Evolutionary conservation across 2,888 invertebrate species (phyloP).

Genomic region (Pterostichus madidus): DNA sequence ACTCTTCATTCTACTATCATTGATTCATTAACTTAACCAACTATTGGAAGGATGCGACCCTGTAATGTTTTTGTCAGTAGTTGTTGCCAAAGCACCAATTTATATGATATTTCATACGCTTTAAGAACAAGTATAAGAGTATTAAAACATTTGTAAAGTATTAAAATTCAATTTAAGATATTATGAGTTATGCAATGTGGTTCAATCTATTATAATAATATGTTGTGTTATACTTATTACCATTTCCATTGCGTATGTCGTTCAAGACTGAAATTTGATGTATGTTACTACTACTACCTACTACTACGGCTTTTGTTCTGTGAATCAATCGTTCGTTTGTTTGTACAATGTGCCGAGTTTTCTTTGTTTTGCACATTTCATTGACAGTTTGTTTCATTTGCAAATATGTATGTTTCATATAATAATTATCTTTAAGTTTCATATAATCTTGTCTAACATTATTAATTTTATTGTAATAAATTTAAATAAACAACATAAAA

Average conservation of each 20-base stretch:
- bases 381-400: slow-evolving; percentile 36
- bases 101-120: slow-evolving; percentile 74
- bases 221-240: background rate
- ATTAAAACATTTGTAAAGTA: slow-evolving; percentile 66
- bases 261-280: slow-evolving; percentile 47
- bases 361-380: slow-evolving; percentile 40
- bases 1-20: slow-evolving; percentile 9
- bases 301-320: slow-evolving; percentile 15
- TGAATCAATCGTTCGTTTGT: slow-evolving; percentile 31
- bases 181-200: slow-evolving; percentile 8
- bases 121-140: slow-evolving; percentile 70
- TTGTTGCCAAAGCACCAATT: slow-evolving; percentile 73
- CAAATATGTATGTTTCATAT: slow-evolving; percentile 60
- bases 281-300: background rate
- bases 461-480: slow-evolving; percentile 51
- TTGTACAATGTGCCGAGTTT: slow-evolving; percentile 37
- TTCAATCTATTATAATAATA: background rate
- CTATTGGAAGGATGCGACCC: slow-evolving; percentile 40
- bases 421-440: slow-evolving; percentile 55
- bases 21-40: slow-evolving; percentile 35
- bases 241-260: slow-evolving; percentile 16
- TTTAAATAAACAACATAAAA: slow-evolving; percentile 59
- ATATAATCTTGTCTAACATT: slow-evolving; percentile 56
- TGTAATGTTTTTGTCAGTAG: slow-evolving; percentile 50
- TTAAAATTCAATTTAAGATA: slow-evolving; percentile 39